A percentile compares a stretch with the other conserved stretches of the same genome.
Conservation (phyloP, 2,113 vertebrate genomes). For the Motacilla alba region DNA sequence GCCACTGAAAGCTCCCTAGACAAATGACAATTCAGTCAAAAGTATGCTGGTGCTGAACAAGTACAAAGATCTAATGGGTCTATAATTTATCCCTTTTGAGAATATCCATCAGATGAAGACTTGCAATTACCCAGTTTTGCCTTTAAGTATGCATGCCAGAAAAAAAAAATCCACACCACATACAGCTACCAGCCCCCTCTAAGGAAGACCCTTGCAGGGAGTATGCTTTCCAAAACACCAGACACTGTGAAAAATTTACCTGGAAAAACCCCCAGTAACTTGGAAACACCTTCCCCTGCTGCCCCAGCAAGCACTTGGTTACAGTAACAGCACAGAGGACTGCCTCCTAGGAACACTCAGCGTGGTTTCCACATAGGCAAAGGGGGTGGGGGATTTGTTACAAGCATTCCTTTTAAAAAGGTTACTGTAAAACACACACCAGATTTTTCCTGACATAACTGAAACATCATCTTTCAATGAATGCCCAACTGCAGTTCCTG, state of each 20-base stretch:
- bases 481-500: neutral
- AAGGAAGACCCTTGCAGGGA: neutral
- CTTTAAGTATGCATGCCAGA: neutral
- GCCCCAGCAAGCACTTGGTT: neutral
- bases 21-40: neutral
- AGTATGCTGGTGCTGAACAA: neutral
- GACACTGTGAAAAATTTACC: neutral
- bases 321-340: neutral
- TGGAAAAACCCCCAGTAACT: neutral
- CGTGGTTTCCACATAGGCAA: neutral
- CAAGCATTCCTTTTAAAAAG: neutral
- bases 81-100: neutral
- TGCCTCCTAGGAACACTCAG: neutral
- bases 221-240: neutral
- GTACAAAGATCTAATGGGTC: neutral
- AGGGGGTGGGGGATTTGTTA: neutral
- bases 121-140: neutral
- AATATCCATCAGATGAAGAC: neutral
- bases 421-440: neutral
- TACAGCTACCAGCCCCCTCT: neutral
- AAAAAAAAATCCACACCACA: neutral
- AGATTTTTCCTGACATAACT: neutral
- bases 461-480: neutral
- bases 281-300: neutral
- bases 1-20: conserved; percentile 94